Evolutionary conservation across 2,113 vertebrate species (phyloP), one percentile per base, ranked within the genome.

Genomic region (Myrmecophaga tridactyla): DNA sequence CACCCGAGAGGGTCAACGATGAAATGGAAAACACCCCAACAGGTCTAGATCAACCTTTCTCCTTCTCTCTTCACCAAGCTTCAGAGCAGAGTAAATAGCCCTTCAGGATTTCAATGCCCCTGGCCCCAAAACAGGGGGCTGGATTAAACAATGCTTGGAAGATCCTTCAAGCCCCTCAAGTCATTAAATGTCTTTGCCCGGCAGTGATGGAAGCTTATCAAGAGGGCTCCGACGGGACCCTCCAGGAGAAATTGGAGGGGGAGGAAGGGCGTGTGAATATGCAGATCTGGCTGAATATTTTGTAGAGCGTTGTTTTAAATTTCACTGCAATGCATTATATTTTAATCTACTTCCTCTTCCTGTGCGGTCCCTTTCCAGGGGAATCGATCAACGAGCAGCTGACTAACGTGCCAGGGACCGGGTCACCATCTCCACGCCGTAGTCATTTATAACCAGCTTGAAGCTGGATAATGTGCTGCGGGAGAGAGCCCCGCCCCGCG

Each of bases 271-370:
- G 48, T 13, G 36, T 80, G 90, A 92, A 83, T 94, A 95, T 86
- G 95, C 94, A 97, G 87, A 96, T 95, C 70, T 0, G 5, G 46
- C 51, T 48, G 77, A 92, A 93, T 97, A 86, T 87, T 96, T 84
- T 75, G 89, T 88, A 82, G 48, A 85, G 92, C 81, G 56, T 70
- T 83, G 90, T 43, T 36, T 88, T 96, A 88, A 43, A 90, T 92
- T 94, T 94, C 96, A 93, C 65, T 70, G 96, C 92, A 86, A 72
- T 94, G n/a, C 95, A 92, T 95, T 96, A 92, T 90, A 92, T 92
- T 97, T 97, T 96, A 96, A 97, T 97, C 94, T 96, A 80, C 90
- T 94, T 86, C 85, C 78, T 91, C 76, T 94, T 90, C 69, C 69
- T 95, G 86, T 78, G 77, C 1, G 67, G 89, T 85, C 93, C 82